Evolutionary conservation across 2,888 invertebrate genomes (phyloP).

Genomic region (Melanostoma scalare): DNA sequence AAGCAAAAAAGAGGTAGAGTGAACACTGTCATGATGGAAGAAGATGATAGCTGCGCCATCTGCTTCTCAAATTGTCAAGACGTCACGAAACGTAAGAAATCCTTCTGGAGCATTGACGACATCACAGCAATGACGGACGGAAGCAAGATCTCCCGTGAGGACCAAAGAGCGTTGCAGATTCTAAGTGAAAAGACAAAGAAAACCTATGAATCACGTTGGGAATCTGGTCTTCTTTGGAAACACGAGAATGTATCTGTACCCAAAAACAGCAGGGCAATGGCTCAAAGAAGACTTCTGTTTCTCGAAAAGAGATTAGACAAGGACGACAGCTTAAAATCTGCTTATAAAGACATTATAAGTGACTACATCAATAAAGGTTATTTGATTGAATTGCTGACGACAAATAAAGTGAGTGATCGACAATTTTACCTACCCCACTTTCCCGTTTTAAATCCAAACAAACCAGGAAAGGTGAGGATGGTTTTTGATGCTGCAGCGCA

Average conservation of each 20-base stretch:
- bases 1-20: background rate
- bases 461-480: constrained; percentile 1
- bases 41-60: constrained; percentile 6
- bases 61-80: background rate
- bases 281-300: background rate
- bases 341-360: background rate
- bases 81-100: background rate
- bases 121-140: background rate
- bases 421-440: constrained; percentile 2
- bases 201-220: constrained; percentile 1
- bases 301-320: background rate
- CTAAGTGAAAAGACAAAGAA: background rate
- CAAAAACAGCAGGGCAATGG: background rate
- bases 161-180: constrained; percentile 9
- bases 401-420: background rate
- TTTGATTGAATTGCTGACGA: background rate
- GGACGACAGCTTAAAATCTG: background rate
- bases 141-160: constrained; percentile 1
- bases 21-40: background rate
- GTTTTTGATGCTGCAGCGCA: constrained; percentile 16
- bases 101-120: background rate
- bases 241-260: background rate
- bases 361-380: constrained; percentile 19
- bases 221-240: constrained; percentile 10
- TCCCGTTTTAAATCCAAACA: background rate